A percentile compares a stretch with the other conserved stretches of the same genome.
These are phyloP conservation scores for Sinella curviseta DNA, from an alignment of 1,140 invertebrate genomes.

Conservation along the genomic window DNA sequence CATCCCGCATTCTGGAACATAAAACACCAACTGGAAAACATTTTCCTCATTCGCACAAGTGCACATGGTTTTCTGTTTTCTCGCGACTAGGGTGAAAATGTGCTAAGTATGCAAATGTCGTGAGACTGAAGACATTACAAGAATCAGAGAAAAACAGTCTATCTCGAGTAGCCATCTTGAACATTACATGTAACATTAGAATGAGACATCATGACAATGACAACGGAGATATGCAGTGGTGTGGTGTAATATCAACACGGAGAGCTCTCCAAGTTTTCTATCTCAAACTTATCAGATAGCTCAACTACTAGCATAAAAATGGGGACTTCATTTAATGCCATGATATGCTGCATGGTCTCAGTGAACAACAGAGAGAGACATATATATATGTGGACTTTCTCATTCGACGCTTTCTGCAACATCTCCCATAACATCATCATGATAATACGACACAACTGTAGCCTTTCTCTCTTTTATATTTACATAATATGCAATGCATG, in stretches of 20 bases:
- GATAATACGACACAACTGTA: no score
- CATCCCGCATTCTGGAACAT: no score
- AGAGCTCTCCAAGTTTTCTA: no score
- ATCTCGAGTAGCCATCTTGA: constrained; percentile 16
- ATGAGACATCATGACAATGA: constrained; percentile 13
- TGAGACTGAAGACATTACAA: neutral
- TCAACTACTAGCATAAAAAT: neutral
- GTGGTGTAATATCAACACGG: no score
- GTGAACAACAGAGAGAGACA: no score
- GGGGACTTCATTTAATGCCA: no score
- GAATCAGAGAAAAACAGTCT: neutral
- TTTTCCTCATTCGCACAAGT: neutral
- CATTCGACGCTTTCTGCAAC: no score
- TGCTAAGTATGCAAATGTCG: constrained; percentile 24
- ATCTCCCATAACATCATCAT: no score
- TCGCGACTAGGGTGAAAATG: constrained; percentile 1
- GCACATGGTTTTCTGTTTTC: neutral
- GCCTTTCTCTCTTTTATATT: neutral
- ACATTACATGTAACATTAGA: constrained; percentile 16
- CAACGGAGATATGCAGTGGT: neutral
- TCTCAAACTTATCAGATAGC: neutral
- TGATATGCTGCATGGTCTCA: no score
- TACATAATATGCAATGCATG: neutral
- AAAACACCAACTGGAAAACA: neutral
- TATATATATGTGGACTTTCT: no score